A percentile compares a stretch with the other conserved stretches of the same genome.
These are phyloP conservation scores for Cephalotes varians DNA, from an alignment of 2,888 invertebrate genomes.

Conservation along the genomic window DNA sequence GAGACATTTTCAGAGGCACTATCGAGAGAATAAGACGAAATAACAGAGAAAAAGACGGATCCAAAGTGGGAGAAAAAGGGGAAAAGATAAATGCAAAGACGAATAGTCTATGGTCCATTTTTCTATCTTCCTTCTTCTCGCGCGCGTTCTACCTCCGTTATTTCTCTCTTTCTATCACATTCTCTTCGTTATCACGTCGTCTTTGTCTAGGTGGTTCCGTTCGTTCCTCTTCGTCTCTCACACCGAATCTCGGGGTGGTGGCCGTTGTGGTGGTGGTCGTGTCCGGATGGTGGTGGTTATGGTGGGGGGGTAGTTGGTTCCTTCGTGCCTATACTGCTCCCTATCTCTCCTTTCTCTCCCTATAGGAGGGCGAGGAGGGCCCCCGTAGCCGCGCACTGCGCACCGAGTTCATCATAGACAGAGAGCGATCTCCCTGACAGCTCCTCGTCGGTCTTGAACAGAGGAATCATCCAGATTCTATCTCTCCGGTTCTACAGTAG, in stretches of 20 bases:
- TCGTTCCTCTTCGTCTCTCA: conserved; percentile 61
- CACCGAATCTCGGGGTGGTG: conserved; percentile 67
- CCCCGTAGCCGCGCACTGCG: conserved; percentile 80
- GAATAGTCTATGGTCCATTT: conserved; percentile 53
- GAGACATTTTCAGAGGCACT: conserved; percentile 63
- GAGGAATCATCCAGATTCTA: conserved; percentile 76
- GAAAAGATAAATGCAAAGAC: conserved; percentile 62
- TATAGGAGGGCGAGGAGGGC: conserved; percentile 79
- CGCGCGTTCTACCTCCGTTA: conserved; percentile 28
- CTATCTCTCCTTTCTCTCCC: conserved; percentile 75
- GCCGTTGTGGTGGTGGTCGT: conserved; percentile 72
- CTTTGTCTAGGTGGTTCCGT: conserved; percentile 57
- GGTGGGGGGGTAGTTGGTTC: conserved; percentile 78
- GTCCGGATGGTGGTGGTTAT: conserved; percentile 78
- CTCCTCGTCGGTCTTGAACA: conserved; percentile 75
- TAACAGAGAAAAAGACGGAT: conserved; percentile 44
- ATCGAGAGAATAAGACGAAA: conserved; percentile 32
- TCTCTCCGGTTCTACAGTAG: conserved; percentile 69
- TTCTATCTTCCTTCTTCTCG: conserved; percentile 37
- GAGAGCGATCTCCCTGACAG: conserved; percentile 82
- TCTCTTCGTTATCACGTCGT: conserved; percentile 62
- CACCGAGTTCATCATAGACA: conserved; percentile 84
- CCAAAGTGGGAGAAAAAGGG: conserved; percentile 51
- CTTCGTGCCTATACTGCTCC: conserved; percentile 74
- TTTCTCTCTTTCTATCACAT: conserved; percentile 43